A percentile compares a stretch with the other conserved stretches of the same genome.
These are phyloP conservation scores for Orientallactaga sibirica DNA, from an alignment of 2,797 vertebrate genomes.

Conservation along the genomic window DNA sequence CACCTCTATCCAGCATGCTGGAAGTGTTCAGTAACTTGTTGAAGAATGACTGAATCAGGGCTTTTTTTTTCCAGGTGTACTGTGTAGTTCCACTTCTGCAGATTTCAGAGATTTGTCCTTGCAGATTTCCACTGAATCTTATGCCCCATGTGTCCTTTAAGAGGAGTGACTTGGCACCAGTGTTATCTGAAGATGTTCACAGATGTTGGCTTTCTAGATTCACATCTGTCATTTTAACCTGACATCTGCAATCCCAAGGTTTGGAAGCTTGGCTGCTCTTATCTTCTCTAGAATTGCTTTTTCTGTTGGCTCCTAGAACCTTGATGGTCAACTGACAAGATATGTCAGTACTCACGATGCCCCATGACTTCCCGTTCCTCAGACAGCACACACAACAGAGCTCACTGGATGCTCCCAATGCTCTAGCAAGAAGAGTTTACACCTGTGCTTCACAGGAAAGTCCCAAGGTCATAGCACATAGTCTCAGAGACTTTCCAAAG, in stretches of 20 bases:
- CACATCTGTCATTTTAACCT: background rate
- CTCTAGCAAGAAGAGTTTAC: background rate
- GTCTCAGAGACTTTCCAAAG: background rate
- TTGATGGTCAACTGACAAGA: background rate
- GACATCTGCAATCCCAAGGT: background rate
- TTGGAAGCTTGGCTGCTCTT: background rate
- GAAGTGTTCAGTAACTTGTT: background rate
- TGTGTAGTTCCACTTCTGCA: background rate
- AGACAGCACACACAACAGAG: background rate
- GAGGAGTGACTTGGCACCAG: background rate
- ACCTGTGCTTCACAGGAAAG: background rate
- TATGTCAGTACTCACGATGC: background rate
- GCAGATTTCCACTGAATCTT: background rate
- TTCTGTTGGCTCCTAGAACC: background rate
- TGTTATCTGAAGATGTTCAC: background rate
- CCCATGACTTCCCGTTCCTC: accelerated
- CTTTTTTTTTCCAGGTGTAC: background rate
- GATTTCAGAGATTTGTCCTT: background rate
- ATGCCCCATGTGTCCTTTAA: background rate
- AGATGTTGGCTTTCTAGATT: background rate
- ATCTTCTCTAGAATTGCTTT: background rate
- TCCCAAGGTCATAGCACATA: background rate
- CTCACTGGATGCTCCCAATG: background rate
- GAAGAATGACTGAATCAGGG: background rate
- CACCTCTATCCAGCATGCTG: too few species aligned